These are phyloP conservation scores for Gymnocheta viridis DNA, from an alignment of 2,888 invertebrate genomes.

Conservation along the genomic window DNA sequence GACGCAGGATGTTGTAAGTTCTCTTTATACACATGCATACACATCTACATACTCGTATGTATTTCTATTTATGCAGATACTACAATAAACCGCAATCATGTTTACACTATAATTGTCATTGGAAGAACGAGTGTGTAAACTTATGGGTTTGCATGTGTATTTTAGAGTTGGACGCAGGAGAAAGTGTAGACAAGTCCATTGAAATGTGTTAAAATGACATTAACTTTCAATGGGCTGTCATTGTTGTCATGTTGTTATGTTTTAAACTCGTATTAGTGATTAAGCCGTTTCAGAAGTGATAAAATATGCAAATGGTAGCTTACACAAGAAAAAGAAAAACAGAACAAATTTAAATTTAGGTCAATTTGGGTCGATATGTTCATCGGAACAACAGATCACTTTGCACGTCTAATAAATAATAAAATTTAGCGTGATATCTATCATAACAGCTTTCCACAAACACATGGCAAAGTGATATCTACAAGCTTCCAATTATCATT, in stretches of 20 bases:
- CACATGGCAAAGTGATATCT: no score
- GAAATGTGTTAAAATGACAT: constrained; percentile 52
- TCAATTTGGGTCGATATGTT: no score
- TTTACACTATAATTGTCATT: constrained; percentile 48
- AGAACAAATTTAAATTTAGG: no score
- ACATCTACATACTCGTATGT: not conserved
- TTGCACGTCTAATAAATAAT: no score
- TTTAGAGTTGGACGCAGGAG: not conserved
- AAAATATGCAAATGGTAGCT: not conserved
- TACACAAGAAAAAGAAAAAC: not conserved
- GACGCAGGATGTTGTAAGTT: constrained; percentile 19
- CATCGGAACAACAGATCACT: no score
- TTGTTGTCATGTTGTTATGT: constrained; percentile 20
- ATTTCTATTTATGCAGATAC: constrained; percentile 1
- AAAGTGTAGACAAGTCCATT: constrained; percentile 24
- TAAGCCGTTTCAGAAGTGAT: not conserved
- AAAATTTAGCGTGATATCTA: no score
- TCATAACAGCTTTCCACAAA: no score
- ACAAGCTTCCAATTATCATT: no score
- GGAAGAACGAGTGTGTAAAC: not conserved
- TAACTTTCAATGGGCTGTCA: constrained; percentile 36
- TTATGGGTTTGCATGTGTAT: not conserved
- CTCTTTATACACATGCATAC: not conserved
- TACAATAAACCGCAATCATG: constrained; percentile 59
- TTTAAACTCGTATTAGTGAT: constrained; percentile 6